phyloP scores from a whole-genome alignment of 1,140 invertebrate species.

The Oryctes rhinoceros region DNA sequence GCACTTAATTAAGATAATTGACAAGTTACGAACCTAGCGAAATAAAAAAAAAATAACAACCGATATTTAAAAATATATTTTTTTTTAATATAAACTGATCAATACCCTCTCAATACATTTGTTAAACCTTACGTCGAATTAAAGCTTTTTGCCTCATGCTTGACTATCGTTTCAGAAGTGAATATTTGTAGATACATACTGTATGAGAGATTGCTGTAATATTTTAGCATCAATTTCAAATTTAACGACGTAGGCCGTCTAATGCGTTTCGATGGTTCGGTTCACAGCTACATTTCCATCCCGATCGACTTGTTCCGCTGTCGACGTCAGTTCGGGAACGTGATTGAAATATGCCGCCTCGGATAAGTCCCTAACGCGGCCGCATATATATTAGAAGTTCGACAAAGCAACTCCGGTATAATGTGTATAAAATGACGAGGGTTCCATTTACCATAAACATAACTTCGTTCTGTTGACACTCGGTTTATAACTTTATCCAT shows the following conservation, averaged over 20 bases:
- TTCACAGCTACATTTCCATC: background rate
- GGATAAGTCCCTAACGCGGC: background rate
- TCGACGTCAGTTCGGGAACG: background rate
- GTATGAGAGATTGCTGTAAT: background rate
- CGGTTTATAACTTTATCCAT: conserved; percentile 19
- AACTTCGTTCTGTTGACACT: conserved; percentile 18
- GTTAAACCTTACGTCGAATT: too few relatives aligned
- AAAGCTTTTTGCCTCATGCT: too few relatives aligned
- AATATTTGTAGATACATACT: conserved; percentile 5
- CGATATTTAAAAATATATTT: too few relatives aligned
- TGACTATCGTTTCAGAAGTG: too few relatives aligned
- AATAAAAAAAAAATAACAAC: too few relatives aligned
- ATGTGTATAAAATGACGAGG: conserved; percentile 21
- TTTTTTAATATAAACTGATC: too few relatives aligned
- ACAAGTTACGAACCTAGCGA: too few relatives aligned
- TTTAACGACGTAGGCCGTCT: conserved; percentile 1
- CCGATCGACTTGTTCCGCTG: conserved; percentile 4
- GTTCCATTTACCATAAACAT: conserved; percentile 18
- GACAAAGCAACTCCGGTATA: conserved; percentile 13
- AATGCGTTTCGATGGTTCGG: background rate
- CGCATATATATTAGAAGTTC: conserved; percentile 15
- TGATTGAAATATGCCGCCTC: conserved; percentile 13
- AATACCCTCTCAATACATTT: too few relatives aligned
- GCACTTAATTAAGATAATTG: too few relatives aligned
- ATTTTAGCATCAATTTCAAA: conserved; percentile 22